Base-by-base conservation (phyloP, 1,140 invertebrate genomes). In the Pseudomyrmex sp. region DNA sequence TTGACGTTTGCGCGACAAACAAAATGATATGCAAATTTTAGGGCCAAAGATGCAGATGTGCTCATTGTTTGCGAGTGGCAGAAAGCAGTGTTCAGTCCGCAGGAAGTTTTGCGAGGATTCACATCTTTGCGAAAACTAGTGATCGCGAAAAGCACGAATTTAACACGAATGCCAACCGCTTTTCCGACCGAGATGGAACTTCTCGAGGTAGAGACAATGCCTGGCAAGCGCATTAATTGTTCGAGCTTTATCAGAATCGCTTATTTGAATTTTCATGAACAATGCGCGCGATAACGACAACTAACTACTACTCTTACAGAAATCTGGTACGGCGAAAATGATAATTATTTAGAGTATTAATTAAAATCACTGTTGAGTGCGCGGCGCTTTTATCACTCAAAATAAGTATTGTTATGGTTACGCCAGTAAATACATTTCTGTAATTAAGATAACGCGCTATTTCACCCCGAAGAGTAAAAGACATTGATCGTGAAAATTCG, bases 61-160 rank as follows among this genome's bases (percentile, higher is more conserved):
- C 58, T 88, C 13, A 65, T 89, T 2, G 18, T 89, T 1, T 92
- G 91, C 48, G 63, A 88, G 35, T 92, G 91, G 91, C 86, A 89
- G 4, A 48, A 66, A 8, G 18, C 35, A 18, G 66, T 70, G 18
- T 90, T 92, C 52, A 75, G 91, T 82, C 86, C 89, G 7, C 65
- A 82, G 13, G 48, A 68, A 1, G 26, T 88, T 48, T 59, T 90
- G 4, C 76, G 20, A 2, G 84, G 68, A 70, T 92, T 91, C 61
- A 52, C 88, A 0, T 79, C 69, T 2, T 83, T 92, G 20, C 69
- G 48, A 59, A 89, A 74, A 44, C 61, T 92, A 2, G 79, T 72
- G 0, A 87, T 92, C 0, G 35, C 74, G 1, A 89, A 90, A n/a
- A 77, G 90, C 23, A 91, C 9, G 9, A 52, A 90, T 26, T 73